Base-by-base conservation (phyloP, 2,113 vertebrate genomes). In the Parotia lawesii region DNA sequence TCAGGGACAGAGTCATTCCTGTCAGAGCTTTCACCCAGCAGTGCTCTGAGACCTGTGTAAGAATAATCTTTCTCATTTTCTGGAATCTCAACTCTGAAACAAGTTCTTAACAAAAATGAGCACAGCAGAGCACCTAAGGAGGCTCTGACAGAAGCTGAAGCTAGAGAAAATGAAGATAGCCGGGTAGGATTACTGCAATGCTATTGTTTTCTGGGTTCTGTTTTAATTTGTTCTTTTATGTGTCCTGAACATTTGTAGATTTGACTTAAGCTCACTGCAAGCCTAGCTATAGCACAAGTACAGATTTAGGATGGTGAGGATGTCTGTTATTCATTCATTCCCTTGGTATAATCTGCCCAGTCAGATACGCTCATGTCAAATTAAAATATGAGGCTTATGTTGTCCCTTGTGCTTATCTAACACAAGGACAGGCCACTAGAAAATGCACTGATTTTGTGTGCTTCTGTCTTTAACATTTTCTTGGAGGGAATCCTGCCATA, bases 61-160 rank as follows among this genome's bases (percentile, higher is more conserved):
- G 87, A 89, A 76, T 74, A 80, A 89, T 87, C 50, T 62, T 79
- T 66, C 64, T 93, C 27, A 73, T 89, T 95, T 95, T 93, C 81
- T 87, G 64, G 22, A 78, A 87, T 80, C 23, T 18, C 64, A 79
- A 22, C 15, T 73, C 77, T 6, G 12, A 85, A 95, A 81, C n/a
- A 78, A 75, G 14, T 84, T 78, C 42, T 71, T 87, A 65, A 87
- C 57, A 81, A 76, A 91, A 89, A 82, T n/a, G 45, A 85, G 47
- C 54, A 25, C 15, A 66, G 27, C 42, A 70, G 48, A 92, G 73
- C 38, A 86, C 29, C 48, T 87, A 72, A 79, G 75, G 7, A 84
- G 38, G 28, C 38, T 81, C n/a, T 74, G 53, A 89, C 8, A 69
- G 29, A 42, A 92, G 25, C 12, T 45, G 35, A 92, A 88, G 22